A percentile compares a stretch with the other conserved stretches of the same genome.
phyloP scores from a whole-genome alignment of 2,797 vertebrate genomes.

The Argyrosomus regius region DNA sequence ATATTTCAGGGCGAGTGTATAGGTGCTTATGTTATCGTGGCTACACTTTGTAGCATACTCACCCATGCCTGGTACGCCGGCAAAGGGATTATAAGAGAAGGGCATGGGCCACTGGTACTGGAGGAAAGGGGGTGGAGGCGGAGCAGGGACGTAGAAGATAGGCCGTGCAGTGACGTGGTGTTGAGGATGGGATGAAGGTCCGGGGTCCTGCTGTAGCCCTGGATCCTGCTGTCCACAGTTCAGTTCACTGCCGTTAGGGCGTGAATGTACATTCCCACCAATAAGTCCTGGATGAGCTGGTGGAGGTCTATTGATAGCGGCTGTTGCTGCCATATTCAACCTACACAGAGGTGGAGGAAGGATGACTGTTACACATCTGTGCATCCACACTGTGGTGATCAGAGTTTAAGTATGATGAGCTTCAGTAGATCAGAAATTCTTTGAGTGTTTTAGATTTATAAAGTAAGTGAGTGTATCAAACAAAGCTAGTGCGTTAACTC shows the following conservation, averaged over 20 bases:
- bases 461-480: no score
- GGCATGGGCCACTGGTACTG: slow-evolving; percentile 79
- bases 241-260: not conserved
- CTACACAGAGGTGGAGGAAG: slow-evolving; percentile 9
- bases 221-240: slow-evolving; percentile 40
- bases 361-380: not conserved
- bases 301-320: slow-evolving; percentile 12
- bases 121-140: slow-evolving; percentile 61
- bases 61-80: slow-evolving; percentile 74
- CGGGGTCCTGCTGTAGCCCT: slow-evolving; percentile 50
- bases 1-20: no score
- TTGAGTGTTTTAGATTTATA: no score
- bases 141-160: slow-evolving; percentile 60
- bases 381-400: no score
- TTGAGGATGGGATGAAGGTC: slow-evolving; percentile 23
- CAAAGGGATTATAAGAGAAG: slow-evolving; percentile 69
- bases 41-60: slow-evolving; percentile 22
- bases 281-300: slow-evolving; percentile 31
- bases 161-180: slow-evolving; percentile 38
- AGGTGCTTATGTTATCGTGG: not conserved
- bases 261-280: not conserved
- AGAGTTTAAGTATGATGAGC: no score
- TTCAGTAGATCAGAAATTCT: not conserved
- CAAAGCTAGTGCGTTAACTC: not conserved
- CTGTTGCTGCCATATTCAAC: slow-evolving; percentile 54